phyloP scores from a whole-genome alignment of 1,140 invertebrate genomes.

The Diorhabda sublineata region DNA sequence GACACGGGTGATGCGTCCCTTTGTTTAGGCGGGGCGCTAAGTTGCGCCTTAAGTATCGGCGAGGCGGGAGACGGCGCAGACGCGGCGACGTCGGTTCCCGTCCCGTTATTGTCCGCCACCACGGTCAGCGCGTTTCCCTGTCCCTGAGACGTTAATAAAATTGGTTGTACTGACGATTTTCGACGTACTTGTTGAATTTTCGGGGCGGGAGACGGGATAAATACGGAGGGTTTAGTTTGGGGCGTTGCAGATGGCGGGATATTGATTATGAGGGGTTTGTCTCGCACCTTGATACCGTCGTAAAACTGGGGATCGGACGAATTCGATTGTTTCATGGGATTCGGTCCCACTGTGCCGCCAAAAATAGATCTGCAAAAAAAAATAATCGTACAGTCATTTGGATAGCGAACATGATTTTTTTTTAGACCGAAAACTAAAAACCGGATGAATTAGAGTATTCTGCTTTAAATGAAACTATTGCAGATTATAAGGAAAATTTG shows the following conservation, averaged over 20 bases:
- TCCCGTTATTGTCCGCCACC: constrained; percentile 35
- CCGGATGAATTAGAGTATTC: no score
- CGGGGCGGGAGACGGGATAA: constrained; percentile 16
- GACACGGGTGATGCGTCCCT: constrained; percentile 29
- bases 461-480: no score
- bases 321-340: constrained; percentile 56
- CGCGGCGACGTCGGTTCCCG: constrained; percentile 34
- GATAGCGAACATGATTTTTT: no score
- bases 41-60: constrained; percentile 73
- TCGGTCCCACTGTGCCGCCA: constrained; percentile 72
- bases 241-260: constrained; percentile 33
- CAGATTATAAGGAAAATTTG: no score
- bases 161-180: constrained; percentile 14
- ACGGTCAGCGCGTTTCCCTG: constrained; percentile 28
- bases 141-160: constrained; percentile 14
- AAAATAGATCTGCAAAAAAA: constrained; percentile 63
- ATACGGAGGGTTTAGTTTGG: constrained; percentile 24
- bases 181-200: constrained; percentile 24
- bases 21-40: constrained; percentile 65
- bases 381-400: not conserved
- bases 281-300: constrained; percentile 68
- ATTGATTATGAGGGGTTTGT: constrained; percentile 53
- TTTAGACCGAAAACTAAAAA: no score
- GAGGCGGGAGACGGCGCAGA: constrained; percentile 54
- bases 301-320: constrained; percentile 63